Conservation (phyloP, 2,888 invertebrate species). For the Phragmatobia fuliginosa region DNA sequence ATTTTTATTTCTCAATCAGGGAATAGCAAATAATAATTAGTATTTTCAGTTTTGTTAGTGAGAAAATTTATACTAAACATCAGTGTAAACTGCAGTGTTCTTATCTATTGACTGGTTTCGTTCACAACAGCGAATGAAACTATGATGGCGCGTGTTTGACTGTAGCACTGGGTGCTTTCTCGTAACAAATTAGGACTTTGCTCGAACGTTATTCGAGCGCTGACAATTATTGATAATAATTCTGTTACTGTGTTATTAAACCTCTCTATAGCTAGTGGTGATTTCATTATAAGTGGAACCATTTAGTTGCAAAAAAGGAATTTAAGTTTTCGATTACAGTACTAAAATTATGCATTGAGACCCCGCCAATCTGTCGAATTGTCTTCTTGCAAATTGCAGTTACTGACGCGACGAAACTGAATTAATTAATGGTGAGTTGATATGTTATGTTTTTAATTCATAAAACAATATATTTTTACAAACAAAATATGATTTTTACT, state of each 20-base stretch:
- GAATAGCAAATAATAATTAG: conserved; percentile 46
- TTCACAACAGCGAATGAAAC: conserved; percentile 54
- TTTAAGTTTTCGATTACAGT: conserved; percentile 77
- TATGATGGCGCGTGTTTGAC: conserved; percentile 82
- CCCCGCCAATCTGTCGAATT: conserved; percentile 62
- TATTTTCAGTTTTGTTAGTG: conserved; percentile 50
- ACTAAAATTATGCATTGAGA: conserved; percentile 57
- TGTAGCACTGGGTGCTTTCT: conserved; percentile 67
- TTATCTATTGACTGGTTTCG: conserved; percentile 40
- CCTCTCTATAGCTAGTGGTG: conserved; percentile 52
- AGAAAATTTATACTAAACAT: conserved; percentile 49
- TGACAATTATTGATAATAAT: conserved; percentile 64
- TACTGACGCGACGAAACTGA: conserved; percentile 57
- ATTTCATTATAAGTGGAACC: conserved; percentile 43
- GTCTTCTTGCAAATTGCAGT: conserved; percentile 64
- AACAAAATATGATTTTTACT: conserved; percentile 52
- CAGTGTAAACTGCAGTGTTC: conserved; percentile 38
- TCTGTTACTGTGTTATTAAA: conserved; percentile 58
- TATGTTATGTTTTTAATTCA: conserved; percentile 63
- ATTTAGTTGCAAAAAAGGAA: conserved; percentile 71
- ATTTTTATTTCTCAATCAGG: conserved; percentile 64
- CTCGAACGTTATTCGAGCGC: conserved; percentile 65
- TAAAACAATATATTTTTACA: conserved; percentile 45
- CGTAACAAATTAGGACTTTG: conserved; percentile 79
- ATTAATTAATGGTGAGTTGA: conserved; percentile 59